These are phyloP conservation scores for Atta cephalotes DNA, from an alignment of 1,140 invertebrate genomes.

Conservation along the genomic window DNA sequence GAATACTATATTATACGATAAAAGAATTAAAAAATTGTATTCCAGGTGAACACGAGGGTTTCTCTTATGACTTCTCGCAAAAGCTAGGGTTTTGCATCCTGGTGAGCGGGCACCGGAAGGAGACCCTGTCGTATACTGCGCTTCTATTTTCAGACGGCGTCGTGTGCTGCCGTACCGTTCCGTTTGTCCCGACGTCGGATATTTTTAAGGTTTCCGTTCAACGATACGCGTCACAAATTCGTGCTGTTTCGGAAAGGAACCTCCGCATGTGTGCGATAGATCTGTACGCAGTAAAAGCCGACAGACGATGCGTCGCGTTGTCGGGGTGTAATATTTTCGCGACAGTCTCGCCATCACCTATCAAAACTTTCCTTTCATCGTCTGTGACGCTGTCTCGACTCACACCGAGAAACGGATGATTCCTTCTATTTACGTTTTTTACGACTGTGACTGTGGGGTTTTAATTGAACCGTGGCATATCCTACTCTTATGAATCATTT, in stretches of 20 bases:
- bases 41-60: neutral
- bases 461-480: conserved; percentile 53
- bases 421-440: conserved; percentile 62
- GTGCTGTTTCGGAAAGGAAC: conserved; percentile 18
- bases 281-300: conserved; percentile 1
- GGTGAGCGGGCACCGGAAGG: conserved; percentile 1
- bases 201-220: conserved; percentile 67
- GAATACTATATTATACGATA: neutral
- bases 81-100: conserved; percentile 42
- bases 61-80: neutral
- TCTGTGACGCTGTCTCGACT: conserved; percentile 8
- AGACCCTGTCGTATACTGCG: conserved; percentile 5
- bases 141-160: conserved; percentile 49
- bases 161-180: conserved; percentile 1
- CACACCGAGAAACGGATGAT: conserved; percentile 25
- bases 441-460: neutral
- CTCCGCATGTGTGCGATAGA: conserved; percentile 3
- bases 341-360: conserved; percentile 19
- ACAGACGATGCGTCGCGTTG: conserved; percentile 19
- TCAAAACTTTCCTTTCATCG: conserved; percentile 56
- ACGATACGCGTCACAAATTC: conserved; percentile 24
- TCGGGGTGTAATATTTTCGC: conserved; percentile 64
- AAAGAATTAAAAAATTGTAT: conserved; percentile 6
- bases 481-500: conserved; percentile 7
- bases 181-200: conserved; percentile 57